Evolutionary conservation across 1,140 invertebrate species (phyloP), one percentile per base, ranked within the genome.

Genomic region (roundworm (Caenorhabditis elegans)): DNA sequence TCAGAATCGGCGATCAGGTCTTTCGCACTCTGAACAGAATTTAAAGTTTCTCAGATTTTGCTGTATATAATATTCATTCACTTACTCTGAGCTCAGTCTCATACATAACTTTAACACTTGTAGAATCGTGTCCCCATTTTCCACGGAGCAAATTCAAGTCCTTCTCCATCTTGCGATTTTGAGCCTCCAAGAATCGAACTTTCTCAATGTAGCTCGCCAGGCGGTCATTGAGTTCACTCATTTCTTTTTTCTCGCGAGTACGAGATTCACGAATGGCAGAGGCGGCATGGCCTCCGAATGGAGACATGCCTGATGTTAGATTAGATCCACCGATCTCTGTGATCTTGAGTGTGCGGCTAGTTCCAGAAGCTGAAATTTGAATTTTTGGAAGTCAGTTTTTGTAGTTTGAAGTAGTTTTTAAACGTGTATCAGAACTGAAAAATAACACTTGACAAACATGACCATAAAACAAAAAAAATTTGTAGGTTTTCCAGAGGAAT

Each of bases 61-160:
- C 39, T 15, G n/a, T 4, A n/a, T 10, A 17, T 11, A 28, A 47
- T 26, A 46, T 15, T 43, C 31, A 3, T 55, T 84, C 15, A 46
- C 60, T 34, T 79, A 83, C 70, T 24, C 85, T 81, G n/a, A 92
- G 80, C 82, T 92, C 91, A 46, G 86, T 89, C 76, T 92, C 91
- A 86, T 91, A 92, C 90, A 92, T 91, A 31, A 89, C 87, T 87
- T 91, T 91, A 82, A 92, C 90, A 78, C 86, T 89, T 46, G 82
- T 86, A 1, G 90, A 91, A 85, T 91, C 91, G 65, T 90, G 90
- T 55, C 91, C 91, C 90, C 90, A 91, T 84, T 90, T 89, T 24
- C 88, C 87, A 79, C 88, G 87, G 28, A 92, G 84, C 48, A 89
- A 85, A 49, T 91, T 90, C 82, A 92, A 86, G 83, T 92, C 91